Evolutionary conservation across 2,797 vertebrate genomes (phyloP).

Genomic region (Adelosebastes latens): DNA sequence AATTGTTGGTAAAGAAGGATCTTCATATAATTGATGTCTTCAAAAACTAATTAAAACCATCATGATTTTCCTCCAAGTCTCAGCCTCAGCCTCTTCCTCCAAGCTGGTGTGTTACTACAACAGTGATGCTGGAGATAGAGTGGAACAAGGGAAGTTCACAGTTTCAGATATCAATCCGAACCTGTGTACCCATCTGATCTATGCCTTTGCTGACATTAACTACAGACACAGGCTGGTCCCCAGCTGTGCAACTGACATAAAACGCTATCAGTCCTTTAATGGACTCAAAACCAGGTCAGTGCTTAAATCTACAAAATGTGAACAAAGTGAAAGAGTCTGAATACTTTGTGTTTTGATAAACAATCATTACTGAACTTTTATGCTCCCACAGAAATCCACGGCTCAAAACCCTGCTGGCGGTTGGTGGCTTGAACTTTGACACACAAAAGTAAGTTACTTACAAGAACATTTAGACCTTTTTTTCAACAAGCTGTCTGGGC

Average conservation of each 20-base stretch:
- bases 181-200: conserved; percentile 85
- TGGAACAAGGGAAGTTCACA: conserved; percentile 46
- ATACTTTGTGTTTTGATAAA: background rate
- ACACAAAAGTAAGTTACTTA: conserved; percentile 70
- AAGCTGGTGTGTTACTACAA: conserved; percentile 84
- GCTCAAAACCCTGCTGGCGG: conserved; percentile 82
- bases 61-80: background rate
- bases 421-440: conserved; percentile 82
- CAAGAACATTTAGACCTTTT: too few species aligned
- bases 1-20: background rate
- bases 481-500: too few species aligned
- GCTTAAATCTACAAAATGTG: background rate
- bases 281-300: conserved; percentile 75
- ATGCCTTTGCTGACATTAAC: conserved; percentile 80
- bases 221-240: conserved; percentile 66
- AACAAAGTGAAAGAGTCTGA: background rate
- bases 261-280: conserved; percentile 74
- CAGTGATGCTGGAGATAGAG: conserved; percentile 75
- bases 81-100: conserved; percentile 76
- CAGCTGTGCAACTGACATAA: conserved; percentile 63
- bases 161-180: conserved; percentile 78
- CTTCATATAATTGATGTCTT: background rate
- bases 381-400: conserved; percentile 72
- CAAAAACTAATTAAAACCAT: background rate
- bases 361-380: background rate